Evolutionary conservation across 92 coral and sea anemone species (phyloP), one percentile per base, ranked within the genome.

Genomic region (Galaxea fascicularis): DNA sequence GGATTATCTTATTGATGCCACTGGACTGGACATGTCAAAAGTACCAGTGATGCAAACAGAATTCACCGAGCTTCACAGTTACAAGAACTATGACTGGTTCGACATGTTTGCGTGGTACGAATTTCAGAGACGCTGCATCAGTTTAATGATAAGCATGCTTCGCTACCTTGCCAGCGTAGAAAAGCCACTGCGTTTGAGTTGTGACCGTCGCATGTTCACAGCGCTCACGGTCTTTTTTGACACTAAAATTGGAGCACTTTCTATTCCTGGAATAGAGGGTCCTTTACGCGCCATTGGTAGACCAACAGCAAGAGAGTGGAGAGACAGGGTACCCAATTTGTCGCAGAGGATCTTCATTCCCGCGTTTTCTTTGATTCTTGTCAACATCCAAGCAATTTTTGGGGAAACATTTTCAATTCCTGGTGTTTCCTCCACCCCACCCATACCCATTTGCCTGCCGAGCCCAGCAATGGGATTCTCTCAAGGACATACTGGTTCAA

Each of bases 31-130:
- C 28, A 56, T 80, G 45, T 80, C 66, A 29, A 65, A 54, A 22
- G 39, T 80, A 68, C 76, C 76, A 80, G 85, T 53, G 56, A 51
- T 22, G 51, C 29, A 77, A 51, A 18, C 56, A n/a, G 73, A 24
- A 30, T 22, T 17, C 13, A 35, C 21, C 29, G 85, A 46, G 10
- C 27, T 18, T 14, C 22, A 80, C 67, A n/a, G 51, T 47, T 66
- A 80, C 65, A 67, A 80, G 64, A 67, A 80, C 46, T 80, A 80
- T 46, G 85, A 80, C 66, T 80, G 85, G 85, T 45, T 80, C 28
- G 85, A 80, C 64, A 80, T 80, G 85, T 80, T 80, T 80, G 85
- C 62, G 47, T 80, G 76, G 85, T 52, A 47, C 46, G 85, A 80
- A 80, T 80, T 44, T 68, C 85, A 80, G 67, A 80, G 65, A 30